phyloP scores from a whole-genome alignment of 2,888 invertebrate species.

The Glaucopsyche alexis region DNA sequence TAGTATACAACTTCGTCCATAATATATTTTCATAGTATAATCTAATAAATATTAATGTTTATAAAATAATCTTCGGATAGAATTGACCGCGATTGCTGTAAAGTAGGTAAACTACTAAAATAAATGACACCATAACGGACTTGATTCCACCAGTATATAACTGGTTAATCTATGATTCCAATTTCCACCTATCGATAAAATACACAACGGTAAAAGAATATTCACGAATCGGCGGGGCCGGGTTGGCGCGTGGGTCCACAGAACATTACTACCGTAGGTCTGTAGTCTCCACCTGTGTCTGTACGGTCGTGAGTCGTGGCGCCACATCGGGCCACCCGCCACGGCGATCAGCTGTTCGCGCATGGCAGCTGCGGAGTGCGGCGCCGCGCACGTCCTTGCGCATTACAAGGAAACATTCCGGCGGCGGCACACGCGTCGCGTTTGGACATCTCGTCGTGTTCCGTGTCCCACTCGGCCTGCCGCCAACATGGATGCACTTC shows the following conservation, averaged over 20 bases:
- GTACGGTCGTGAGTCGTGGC: constrained; percentile 30
- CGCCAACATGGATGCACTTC: constrained; percentile 77
- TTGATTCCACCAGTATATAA: not conserved
- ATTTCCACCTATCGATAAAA: not conserved
- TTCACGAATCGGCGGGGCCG: too few species aligned
- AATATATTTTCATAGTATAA: too few species aligned
- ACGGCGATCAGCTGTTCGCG: constrained; percentile 70
- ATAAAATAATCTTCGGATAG: too few species aligned
- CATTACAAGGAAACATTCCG: constrained; percentile 50
- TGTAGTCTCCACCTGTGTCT: not conserved
- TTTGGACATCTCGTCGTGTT: constrained; percentile 48
- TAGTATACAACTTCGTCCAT: too few species aligned
- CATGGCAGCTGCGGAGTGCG: constrained; percentile 66
- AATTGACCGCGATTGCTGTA: too few species aligned
- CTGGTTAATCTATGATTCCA: too few species aligned
- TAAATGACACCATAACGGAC: not conserved
- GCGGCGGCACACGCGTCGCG: constrained; percentile 52
- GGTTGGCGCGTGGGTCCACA: too few species aligned
- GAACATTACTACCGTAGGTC: too few species aligned
- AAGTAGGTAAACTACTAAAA: too few species aligned
- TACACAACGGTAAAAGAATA: not conserved
- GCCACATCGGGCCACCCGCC: constrained; percentile 45
- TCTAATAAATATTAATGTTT: too few species aligned
- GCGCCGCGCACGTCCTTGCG: constrained; percentile 54
- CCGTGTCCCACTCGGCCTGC: constrained; percentile 62